A percentile compares a stretch with the other conserved stretches of the same genome.
Conservation (phyloP, 2,797 vertebrate species). For the Calcarius lapponicus region DNA sequence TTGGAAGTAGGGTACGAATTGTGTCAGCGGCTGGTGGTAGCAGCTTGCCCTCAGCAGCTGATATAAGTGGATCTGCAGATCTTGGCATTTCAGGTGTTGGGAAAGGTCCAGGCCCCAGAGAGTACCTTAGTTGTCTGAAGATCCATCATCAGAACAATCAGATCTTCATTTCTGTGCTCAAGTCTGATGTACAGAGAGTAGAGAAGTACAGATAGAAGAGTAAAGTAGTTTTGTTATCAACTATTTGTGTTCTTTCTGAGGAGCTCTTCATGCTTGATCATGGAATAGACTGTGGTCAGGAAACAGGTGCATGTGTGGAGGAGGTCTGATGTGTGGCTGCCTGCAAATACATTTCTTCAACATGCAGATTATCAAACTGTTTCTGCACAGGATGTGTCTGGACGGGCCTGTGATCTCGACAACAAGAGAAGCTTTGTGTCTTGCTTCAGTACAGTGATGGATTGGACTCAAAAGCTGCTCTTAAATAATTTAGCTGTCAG, state of each 20-base stretch:
- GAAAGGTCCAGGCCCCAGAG: neutral
- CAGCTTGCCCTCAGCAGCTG: neutral
- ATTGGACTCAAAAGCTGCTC: neutral
- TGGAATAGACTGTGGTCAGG: neutral
- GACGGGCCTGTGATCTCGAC: fast-evolving
- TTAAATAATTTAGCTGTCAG: neutral
- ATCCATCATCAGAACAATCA: neutral
- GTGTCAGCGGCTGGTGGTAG: neutral
- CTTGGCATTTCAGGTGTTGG: neutral
- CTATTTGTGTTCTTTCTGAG: neutral
- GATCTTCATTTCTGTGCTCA: neutral
- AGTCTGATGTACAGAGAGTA: neutral
- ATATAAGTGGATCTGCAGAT: neutral
- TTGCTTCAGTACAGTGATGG: neutral
- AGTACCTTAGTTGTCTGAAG: neutral
- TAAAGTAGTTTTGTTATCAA: neutral
- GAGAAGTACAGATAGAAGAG: neutral
- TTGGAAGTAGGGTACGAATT: neutral
- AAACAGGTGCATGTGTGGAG: neutral
- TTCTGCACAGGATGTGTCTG: neutral
- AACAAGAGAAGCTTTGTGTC: neutral
- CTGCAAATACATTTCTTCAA: neutral
- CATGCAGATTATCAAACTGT: neutral
- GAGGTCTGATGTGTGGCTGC: neutral
- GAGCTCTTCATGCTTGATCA: neutral